Conservation (phyloP, 2,888 invertebrate species). For the Amitus sp. region DNA sequence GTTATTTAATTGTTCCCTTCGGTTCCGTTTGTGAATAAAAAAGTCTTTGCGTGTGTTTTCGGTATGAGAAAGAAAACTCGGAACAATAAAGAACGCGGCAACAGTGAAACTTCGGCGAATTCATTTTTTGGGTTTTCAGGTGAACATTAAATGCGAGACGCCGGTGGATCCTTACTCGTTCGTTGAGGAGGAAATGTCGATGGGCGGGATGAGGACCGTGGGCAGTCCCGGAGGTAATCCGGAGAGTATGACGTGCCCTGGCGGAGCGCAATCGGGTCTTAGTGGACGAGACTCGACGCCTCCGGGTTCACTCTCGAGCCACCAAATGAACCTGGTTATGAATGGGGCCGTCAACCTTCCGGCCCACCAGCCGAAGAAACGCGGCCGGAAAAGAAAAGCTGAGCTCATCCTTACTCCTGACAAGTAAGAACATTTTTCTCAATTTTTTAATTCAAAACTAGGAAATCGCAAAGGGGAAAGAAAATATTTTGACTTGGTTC, state of each 20-base stretch:
- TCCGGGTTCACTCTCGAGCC: constrained; percentile 47
- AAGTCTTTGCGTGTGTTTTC: constrained; percentile 25
- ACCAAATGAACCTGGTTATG: constrained; percentile 58
- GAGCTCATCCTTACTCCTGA: constrained; percentile 66
- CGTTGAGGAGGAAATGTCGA: constrained; percentile 80
- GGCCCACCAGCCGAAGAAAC: constrained; percentile 75
- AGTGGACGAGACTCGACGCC: constrained; percentile 58
- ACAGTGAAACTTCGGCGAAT: too few species aligned
- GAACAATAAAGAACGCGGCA: constrained; percentile 14
- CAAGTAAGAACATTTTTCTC: constrained; percentile 64
- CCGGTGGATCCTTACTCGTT: constrained; percentile 85
- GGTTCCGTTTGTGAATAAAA: constrained; percentile 23
- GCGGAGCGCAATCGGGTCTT: constrained; percentile 52
- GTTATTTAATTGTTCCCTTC: background rate
- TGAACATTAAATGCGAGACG: constrained; percentile 71
- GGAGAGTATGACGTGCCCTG: constrained; percentile 57
- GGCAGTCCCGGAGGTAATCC: constrained; percentile 65
- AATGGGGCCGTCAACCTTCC: constrained; percentile 60
- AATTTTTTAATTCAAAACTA: too few species aligned
- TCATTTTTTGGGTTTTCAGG: constrained; percentile 61
- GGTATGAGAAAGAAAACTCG: constrained; percentile 2
- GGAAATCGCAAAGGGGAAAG: too few species aligned
- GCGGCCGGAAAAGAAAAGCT: constrained; percentile 86
- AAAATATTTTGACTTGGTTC: too few species aligned
- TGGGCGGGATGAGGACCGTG: constrained; percentile 70